Percentiles rank a stretch among this genome's conserved stretches.
Conservation (phyloP, 2,113 vertebrate genomes). For the Parus major region DNA sequence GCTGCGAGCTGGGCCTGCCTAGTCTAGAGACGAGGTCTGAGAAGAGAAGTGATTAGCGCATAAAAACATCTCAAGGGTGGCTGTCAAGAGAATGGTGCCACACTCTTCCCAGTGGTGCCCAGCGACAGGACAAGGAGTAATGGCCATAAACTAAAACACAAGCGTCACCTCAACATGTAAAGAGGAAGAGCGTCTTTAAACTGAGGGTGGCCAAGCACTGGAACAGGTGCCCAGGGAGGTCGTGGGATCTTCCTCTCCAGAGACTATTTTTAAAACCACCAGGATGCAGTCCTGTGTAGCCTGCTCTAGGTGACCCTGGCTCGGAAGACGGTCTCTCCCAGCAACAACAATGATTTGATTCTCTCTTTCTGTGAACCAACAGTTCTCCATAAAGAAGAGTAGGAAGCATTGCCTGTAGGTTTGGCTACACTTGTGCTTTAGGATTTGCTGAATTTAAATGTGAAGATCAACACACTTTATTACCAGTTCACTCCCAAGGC, state of each 20-base stretch:
- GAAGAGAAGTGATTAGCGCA: too few species aligned
- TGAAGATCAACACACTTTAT: fast-evolving
- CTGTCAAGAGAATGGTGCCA: too few species aligned
- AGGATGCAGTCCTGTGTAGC: background rate
- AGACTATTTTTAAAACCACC: background rate
- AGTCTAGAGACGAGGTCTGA: background rate
- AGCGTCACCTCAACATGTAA: background rate
- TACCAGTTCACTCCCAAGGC: background rate
- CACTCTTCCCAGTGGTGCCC: background rate
- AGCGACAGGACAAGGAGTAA: background rate
- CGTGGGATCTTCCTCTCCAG: too few species aligned
- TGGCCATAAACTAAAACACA: background rate
- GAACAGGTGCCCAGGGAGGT: background rate
- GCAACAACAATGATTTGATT: background rate
- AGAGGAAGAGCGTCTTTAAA: background rate
- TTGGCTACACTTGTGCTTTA: background rate
- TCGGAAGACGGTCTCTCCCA: background rate
- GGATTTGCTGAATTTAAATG: background rate
- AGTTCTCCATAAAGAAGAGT: background rate
- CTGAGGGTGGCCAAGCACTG: background rate
- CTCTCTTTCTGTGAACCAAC: background rate
- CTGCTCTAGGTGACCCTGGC: background rate
- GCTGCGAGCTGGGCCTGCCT: background rate
- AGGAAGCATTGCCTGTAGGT: background rate
- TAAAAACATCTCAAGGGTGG: background rate